Percentiles rank a stretch among this genome's conserved stretches.
Evolutionary conservation across 1,140 invertebrate species (phyloP).

Genomic region (Chlorops oryzae): DNA sequence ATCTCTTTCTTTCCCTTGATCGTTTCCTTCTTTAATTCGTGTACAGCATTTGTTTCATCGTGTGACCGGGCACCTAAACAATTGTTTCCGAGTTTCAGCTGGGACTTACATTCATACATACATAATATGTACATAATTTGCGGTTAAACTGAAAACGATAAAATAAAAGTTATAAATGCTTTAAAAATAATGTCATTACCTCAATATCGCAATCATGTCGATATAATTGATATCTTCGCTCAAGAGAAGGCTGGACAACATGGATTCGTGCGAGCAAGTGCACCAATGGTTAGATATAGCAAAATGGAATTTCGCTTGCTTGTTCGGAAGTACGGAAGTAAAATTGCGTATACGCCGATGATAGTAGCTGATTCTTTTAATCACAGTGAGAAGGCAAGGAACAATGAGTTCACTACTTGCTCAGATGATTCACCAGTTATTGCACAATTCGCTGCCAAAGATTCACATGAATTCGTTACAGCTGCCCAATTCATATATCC

Average conservation of each 20-base stretch:
- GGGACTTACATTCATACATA: too few species aligned
- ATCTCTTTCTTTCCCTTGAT: too few species aligned
- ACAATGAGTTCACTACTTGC: slow-evolving; percentile 78
- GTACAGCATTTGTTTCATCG: too few species aligned
- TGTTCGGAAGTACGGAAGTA: slow-evolving; percentile 59
- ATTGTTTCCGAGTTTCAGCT: too few species aligned
- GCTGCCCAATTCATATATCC: slow-evolving; percentile 78
- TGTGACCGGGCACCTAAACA: too few species aligned
- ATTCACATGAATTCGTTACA: slow-evolving; percentile 71
- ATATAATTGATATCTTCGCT: slow-evolving; percentile 63
- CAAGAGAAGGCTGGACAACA: slow-evolving; percentile 37
- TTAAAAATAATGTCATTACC: too few species aligned
- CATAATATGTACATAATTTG: too few species aligned
- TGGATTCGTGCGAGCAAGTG: slow-evolving; percentile 68
- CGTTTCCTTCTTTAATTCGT: too few species aligned
- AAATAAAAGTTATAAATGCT: too few species aligned
- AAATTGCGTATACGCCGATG: slow-evolving; percentile 94
- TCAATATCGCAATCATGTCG: slow-evolving; percentile 30
- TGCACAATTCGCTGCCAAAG: slow-evolving; percentile 92
- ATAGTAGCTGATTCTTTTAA: slow-evolving; percentile 91
- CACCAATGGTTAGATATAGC: slow-evolving; percentile 95
- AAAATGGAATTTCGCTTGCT: slow-evolving; percentile 54
- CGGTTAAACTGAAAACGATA: too few species aligned
- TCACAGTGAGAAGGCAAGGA: slow-evolving; percentile 77
- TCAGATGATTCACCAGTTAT: slow-evolving; percentile 75